These are phyloP conservation scores for Arrhopalites spinosus DNA, from an alignment of 2,888 invertebrate species.

Conservation along the genomic window DNA sequence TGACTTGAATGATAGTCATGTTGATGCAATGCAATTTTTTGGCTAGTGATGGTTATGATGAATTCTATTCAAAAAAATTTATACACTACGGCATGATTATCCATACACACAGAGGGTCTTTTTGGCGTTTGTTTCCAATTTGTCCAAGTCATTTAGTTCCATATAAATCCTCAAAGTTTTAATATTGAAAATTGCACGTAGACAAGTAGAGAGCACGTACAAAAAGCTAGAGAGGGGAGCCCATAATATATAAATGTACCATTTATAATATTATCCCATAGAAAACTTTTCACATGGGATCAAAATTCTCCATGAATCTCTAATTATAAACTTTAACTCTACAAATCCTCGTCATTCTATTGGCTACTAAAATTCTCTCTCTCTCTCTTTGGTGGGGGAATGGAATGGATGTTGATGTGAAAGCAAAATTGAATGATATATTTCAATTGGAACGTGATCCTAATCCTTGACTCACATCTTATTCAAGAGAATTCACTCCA, in stretches of 20 bases:
- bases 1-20: too few relatives aligned
- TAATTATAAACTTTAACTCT: neutral
- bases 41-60: too few relatives aligned
- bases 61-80: too few relatives aligned
- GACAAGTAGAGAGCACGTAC: constrained; percentile 14
- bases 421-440: neutral
- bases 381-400: neutral
- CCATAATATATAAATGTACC: too few relatives aligned
- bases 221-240: neutral
- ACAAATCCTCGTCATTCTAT: neutral
- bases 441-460: neutral
- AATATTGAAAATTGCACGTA: constrained; percentile 13
- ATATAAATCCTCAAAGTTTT: neutral
- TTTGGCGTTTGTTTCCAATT: neutral
- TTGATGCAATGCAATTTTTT: too few relatives aligned
- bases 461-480: too few relatives aligned
- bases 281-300: too few relatives aligned
- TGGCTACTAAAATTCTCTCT: neutral
- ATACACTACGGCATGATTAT: too few relatives aligned
- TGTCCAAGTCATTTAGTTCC: neutral
- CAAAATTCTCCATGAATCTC: neutral
- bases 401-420: neutral
- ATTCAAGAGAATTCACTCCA: constrained; percentile 3
- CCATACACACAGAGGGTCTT: neutral
- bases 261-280: too few relatives aligned